Percentiles rank a stretch among this genome's conserved stretches.
Conservation (phyloP, 2,113 vertebrate genomes). For the Petroica traversi region DNA sequence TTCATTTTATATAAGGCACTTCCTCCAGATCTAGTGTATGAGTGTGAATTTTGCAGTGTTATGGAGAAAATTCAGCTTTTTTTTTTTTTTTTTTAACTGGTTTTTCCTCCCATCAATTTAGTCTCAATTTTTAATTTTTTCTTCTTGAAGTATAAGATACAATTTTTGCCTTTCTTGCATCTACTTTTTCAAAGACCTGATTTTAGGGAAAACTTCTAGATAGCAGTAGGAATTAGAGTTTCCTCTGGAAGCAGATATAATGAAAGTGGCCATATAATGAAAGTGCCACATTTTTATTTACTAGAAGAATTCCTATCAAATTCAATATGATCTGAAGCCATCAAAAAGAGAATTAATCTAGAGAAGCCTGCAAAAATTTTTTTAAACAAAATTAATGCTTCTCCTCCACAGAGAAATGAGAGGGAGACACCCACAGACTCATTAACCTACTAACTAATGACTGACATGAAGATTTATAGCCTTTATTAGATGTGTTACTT, state of each 20-base stretch:
- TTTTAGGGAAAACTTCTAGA: background rate
- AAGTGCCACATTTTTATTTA: rapidly evolving
- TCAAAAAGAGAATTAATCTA: background rate
- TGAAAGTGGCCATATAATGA: background rate
- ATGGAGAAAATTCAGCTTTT: background rate
- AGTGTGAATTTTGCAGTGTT: background rate
- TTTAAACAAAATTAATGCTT: background rate
- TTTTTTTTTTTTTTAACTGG: background rate
- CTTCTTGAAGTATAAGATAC: background rate
- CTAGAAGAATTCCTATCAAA: background rate
- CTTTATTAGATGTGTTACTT: background rate
- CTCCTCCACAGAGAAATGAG: background rate
- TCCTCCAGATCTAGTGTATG: background rate
- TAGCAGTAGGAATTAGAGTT: background rate
- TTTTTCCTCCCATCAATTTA: background rate
- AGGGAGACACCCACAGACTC: background rate
- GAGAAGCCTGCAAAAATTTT: background rate
- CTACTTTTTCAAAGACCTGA: background rate
- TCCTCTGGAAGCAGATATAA: background rate
- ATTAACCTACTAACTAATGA: background rate
- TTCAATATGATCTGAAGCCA: background rate
- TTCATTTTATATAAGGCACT: background rate
- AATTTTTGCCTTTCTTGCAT: background rate
- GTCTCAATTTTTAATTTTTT: background rate
- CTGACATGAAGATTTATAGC: background rate